phyloP scores from a whole-genome alignment of 2,888 invertebrate species.

The Pammene fasciana region DNA sequence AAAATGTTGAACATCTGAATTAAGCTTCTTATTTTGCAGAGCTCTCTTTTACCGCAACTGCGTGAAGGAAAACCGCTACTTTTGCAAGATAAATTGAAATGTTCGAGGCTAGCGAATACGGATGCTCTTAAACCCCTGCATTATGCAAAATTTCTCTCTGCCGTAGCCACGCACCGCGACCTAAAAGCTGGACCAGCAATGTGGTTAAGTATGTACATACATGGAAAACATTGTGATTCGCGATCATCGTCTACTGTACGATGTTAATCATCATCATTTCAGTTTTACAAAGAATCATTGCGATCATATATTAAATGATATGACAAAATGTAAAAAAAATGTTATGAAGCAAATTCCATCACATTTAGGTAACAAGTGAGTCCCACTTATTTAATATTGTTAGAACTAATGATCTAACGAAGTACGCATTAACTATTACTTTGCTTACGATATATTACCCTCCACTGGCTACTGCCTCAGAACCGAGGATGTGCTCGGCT shows the following conservation, averaged over 20 bases:
- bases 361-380: too few species aligned
- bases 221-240: background rate
- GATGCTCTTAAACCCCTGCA: constrained; percentile 22
- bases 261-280: background rate
- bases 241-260: background rate
- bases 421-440: background rate
- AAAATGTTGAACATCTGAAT: constrained; percentile 4
- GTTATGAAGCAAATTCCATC: too few species aligned
- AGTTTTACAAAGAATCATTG: background rate
- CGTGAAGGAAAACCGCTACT: constrained; percentile 8
- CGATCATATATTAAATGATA: too few species aligned
- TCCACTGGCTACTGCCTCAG: too few species aligned
- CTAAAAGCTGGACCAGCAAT: background rate
- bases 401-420: background rate
- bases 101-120: constrained; percentile 8
- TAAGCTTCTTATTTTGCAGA: constrained; percentile 1
- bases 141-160: constrained; percentile 24
- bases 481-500: too few species aligned
- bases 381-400: too few species aligned
- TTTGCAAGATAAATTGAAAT: constrained; percentile 24
- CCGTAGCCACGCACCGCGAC: constrained; percentile 5
- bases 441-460: too few species aligned
- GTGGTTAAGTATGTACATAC: background rate
- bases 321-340: too few species aligned
- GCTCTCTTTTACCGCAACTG: constrained; percentile 8